Base-by-base conservation (phyloP, 2,113 vertebrate species). In the Epinephelus lanceolatus region DNA sequence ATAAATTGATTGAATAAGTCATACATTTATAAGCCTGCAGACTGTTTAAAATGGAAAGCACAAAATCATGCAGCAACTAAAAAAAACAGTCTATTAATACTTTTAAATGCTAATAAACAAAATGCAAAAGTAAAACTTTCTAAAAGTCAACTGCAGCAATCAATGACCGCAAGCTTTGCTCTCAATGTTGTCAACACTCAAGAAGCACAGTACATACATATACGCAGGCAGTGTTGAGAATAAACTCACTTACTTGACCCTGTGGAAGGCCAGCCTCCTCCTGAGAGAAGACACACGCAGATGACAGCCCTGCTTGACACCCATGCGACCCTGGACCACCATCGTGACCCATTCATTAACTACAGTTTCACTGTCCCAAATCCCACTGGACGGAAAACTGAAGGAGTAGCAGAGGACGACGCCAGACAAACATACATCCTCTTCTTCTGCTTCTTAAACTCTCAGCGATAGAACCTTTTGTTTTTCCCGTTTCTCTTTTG, bases 291-390 rank as follows among this genome's bases (percentile, higher is more conserved):
- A 91, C 70, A 91, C 88, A 7, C 84, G 63, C 2, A 80, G 83
- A 72, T 93, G 89, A 59, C 90, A 91, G 83, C 83, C 62, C 79
- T 88, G 87, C 56, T 81, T 89, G 78, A 89, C 62, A 14, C 87
- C 90, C 12, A 60, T 68, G 51, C 84, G 53, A 75, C 75, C 86
- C 85, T 93, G 90, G 25, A 93, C 86, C 93, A 93, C 88, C 92
- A 94, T 93, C 71, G 19, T 84, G 80, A 52, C 61, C 59, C 68
- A 11, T 74, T 30, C 62, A 60, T 49, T 62, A 10, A n/a, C 13
- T 27, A n/a, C n/a, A 53, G 37, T 49, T 7, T 37, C 59, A 49
- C 5, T 63, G 19, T 62, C 47, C 49, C 69, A 25, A 52, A 71
- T 33, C 23, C 66, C n/a, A 12, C 8, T 0, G 27, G 49, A 33